Percentiles rank a stretch among this genome's conserved stretches.
These are phyloP conservation scores for Agonum fuliginosum DNA, from an alignment of 2,888 invertebrate genomes.

Conservation along the genomic window DNA sequence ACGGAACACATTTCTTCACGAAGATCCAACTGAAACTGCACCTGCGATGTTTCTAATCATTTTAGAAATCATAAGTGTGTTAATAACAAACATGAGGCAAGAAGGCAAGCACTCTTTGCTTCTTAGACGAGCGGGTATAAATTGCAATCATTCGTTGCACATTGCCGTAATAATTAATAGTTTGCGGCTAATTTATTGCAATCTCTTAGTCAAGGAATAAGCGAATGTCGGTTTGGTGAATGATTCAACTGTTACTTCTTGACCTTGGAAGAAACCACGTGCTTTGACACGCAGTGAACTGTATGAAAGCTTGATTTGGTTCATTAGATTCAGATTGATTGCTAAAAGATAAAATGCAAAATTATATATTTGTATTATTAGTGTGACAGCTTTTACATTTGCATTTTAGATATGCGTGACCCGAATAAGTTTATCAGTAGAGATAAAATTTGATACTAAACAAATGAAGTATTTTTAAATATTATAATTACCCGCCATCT, in stretches of 20 bases:
- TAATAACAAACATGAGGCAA: slow-evolving; percentile 30
- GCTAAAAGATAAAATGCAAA: neutral
- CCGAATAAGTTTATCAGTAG: neutral
- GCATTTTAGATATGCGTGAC: neutral
- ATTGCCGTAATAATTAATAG: slow-evolving; percentile 21
- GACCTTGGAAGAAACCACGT: slow-evolving; percentile 17
- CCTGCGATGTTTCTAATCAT: slow-evolving; percentile 29
- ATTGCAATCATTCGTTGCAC: slow-evolving; percentile 12
- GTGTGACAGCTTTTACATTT: neutral
- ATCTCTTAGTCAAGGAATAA: neutral
- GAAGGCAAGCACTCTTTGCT: neutral
- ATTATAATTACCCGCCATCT: no score
- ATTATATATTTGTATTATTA: neutral
- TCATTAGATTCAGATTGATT: no score
- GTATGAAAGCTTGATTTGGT: neutral
- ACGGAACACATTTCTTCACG: slow-evolving; percentile 31
- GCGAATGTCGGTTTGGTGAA: slow-evolving; percentile 27
- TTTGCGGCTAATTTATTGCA: slow-evolving; percentile 18
- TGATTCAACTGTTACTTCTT: slow-evolving; percentile 34
- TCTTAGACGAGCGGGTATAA: neutral
- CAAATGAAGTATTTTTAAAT: no score
- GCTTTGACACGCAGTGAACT: neutral
- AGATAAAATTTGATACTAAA: no score
- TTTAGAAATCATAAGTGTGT: slow-evolving; percentile 37
- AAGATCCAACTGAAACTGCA: slow-evolving; percentile 13